Evolutionary conservation across 2,113 vertebrate species (phyloP).

Genomic region (Isurus oxyrinchus): DNA sequence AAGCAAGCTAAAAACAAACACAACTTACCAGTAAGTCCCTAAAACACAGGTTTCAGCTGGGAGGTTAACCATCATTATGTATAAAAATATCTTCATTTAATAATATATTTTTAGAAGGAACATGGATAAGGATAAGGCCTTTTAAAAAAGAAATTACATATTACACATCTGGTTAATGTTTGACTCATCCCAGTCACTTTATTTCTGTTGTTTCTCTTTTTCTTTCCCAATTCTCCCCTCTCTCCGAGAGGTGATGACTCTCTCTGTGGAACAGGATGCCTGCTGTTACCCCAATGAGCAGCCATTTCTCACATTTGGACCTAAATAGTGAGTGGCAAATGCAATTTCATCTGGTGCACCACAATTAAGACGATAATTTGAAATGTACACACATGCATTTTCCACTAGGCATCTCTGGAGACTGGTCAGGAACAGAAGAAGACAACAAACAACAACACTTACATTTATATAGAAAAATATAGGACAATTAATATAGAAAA

Average conservation of each 20-base stretch:
- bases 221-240: neutral
- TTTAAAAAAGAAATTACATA: neutral
- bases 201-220: neutral
- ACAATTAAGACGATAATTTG: neutral
- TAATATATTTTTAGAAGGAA: neutral
- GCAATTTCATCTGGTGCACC: neutral
- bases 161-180: neutral
- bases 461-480: slow-evolving; percentile 6
- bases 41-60: neutral
- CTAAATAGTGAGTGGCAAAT: neutral
- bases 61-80: neutral
- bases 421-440: neutral
- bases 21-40: neutral
- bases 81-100: neutral
- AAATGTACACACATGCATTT: neutral
- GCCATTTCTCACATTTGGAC: neutral
- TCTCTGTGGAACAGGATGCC: neutral
- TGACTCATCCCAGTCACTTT: slow-evolving; percentile 5
- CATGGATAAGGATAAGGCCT: neutral
- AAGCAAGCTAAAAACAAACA: neutral
- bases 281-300: neutral
- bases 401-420: neutral
- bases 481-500: neutral
- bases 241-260: neutral
- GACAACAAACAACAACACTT: neutral